Conservation (phyloP, 2,797 vertebrate species). For the Hydrophis major region DNA sequence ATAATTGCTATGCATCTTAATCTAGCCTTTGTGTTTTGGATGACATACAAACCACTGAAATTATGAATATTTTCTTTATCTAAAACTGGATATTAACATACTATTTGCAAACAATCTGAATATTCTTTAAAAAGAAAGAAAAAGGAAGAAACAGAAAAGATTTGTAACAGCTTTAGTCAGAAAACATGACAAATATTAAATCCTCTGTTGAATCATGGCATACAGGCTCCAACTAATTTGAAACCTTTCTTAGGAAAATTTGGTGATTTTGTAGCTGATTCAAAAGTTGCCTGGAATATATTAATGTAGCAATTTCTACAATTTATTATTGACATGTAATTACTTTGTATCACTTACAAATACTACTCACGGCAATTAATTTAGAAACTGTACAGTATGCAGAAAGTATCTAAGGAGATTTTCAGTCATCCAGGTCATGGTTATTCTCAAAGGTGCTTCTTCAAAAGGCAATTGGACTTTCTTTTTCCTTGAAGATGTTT, state of each 20-base stretch:
- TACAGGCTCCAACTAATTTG: neutral
- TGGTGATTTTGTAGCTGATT: slow-evolving; percentile 25
- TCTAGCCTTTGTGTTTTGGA: neutral
- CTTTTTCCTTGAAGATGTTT: neutral
- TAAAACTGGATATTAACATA: neutral
- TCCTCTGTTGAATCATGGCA: neutral
- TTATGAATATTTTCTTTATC: neutral
- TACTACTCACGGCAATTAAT: slow-evolving; percentile 33
- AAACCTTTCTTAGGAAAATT: slow-evolving; percentile 3
- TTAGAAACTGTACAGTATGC: slow-evolving; percentile 42
- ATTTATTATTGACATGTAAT: slow-evolving; percentile 57
- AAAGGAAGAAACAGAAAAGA: neutral
- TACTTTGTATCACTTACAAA: slow-evolving; percentile 35
- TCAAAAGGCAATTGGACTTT: neutral
- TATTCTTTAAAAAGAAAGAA: neutral
- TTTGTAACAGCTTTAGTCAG: neutral
- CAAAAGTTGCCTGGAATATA: slow-evolving; percentile 40
- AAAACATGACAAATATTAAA: neutral
- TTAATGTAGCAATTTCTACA: slow-evolving; percentile 48
- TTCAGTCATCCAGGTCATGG: neutral
- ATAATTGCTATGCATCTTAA: neutral
- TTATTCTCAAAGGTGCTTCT: neutral
- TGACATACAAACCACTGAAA: neutral
- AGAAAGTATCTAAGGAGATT: neutral
- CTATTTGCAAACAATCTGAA: neutral